Evolutionary conservation across 2,888 invertebrate species (phyloP).

Genomic region (Cephus rjabovi): DNA sequence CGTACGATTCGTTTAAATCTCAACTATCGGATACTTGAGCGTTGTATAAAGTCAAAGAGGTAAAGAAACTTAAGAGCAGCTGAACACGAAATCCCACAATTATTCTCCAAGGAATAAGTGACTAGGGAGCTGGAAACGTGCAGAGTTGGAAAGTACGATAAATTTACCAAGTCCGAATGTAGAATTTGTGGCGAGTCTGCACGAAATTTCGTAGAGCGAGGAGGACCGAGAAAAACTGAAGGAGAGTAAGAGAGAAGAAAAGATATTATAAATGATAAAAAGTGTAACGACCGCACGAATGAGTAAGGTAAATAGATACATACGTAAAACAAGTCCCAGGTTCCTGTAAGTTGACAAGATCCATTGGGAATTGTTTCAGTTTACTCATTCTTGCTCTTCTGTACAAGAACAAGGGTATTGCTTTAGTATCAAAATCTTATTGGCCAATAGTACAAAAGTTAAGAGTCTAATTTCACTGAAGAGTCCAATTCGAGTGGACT

Average conservation of each 20-base stretch:
- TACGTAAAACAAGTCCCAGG: neutral
- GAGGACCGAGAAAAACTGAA: neutral
- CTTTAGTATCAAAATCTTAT: neutral
- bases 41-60: neutral
- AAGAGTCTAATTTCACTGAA: neutral
- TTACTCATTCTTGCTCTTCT: neutral
- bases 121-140: neutral
- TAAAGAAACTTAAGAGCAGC: neutral
- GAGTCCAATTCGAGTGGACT: neutral
- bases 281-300: neutral
- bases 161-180: neutral
- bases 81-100: neutral
- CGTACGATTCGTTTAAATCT: neutral
- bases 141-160: neutral
- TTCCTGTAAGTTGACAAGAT: neutral
- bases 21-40: neutral
- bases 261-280: neutral
- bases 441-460: neutral
- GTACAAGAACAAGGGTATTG: neutral
- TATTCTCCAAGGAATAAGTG: neutral
- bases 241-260: neutral
- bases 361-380: neutral
- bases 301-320: neutral
- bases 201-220: neutral
- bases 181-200: neutral